Evolutionary conservation across 1,140 invertebrate genomes (phyloP).

Genomic region (Cydia splendana): DNA sequence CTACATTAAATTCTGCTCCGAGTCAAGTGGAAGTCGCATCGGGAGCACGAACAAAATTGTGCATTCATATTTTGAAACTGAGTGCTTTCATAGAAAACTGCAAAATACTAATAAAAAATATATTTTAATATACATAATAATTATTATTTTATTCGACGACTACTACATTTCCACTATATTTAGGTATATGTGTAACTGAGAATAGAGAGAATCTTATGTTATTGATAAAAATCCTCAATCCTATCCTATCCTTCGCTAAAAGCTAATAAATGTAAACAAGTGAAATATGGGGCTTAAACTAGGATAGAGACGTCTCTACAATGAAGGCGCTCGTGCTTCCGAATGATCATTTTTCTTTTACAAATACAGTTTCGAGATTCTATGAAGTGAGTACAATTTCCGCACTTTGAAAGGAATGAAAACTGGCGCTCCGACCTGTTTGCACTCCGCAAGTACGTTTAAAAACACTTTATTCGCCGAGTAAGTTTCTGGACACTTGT

Average conservation of each 20-base stretch:
- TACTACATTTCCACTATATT: no score
- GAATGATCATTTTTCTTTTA: conserved; percentile 30
- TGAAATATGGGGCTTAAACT: conserved; percentile 26
- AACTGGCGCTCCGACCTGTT: conserved; percentile 29
- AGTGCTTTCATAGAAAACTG: not conserved
- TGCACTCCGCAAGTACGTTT: conserved; percentile 14
- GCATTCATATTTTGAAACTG: not conserved
- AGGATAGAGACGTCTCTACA: conserved; percentile 14
- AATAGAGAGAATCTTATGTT: no score
- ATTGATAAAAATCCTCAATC: not conserved
- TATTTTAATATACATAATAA: no score
- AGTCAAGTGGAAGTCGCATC: conserved; percentile 13
- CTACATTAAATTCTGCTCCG: conserved; percentile 7
- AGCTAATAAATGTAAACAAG: not conserved
- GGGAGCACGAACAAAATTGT: conserved; percentile 1
- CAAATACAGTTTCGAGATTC: conserved; percentile 26
- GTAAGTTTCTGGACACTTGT: conserved; percentile 14
- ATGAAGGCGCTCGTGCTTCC: conserved; percentile 15
- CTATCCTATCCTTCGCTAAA: not conserved
- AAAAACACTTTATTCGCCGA: conserved; percentile 23
- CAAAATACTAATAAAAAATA: no score
- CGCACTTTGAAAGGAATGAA: conserved; percentile 31
- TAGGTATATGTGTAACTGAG: no score
- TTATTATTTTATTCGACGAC: no score
- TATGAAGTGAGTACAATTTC: conserved; percentile 32